Percentiles rank a stretch among this genome's conserved stretches.
Evolutionary conservation across 2,888 invertebrate species (phyloP).

Genomic region (Melanophora roralis): DNA sequence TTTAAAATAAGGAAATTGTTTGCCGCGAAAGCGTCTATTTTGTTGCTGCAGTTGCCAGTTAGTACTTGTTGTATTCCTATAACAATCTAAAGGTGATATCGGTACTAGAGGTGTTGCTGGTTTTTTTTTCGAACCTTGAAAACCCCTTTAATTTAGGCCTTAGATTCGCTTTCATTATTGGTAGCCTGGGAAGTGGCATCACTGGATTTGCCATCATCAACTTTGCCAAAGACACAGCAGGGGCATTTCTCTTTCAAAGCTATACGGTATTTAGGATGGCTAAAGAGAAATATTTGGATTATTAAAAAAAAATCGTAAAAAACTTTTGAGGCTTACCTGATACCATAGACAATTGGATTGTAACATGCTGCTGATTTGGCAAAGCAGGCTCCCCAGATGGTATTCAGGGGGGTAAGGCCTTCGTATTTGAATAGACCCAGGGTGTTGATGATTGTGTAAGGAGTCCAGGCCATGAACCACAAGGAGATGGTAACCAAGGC

Average conservation of each 20-base stretch:
- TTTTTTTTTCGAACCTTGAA: slow-evolving; percentile 16
- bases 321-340: slow-evolving; percentile 80
- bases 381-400: slow-evolving; percentile 93
- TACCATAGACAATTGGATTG: slow-evolving; percentile 94
- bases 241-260: slow-evolving; percentile 82
- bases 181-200: slow-evolving; percentile 75
- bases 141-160: slow-evolving; percentile 50
- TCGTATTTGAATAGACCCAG: slow-evolving; percentile 87
- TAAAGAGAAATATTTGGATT: slow-evolving; percentile 62
- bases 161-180: slow-evolving; percentile 54
- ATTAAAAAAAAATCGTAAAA: background rate
- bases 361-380: slow-evolving; percentile 94
- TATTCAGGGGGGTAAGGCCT: slow-evolving; percentile 86
- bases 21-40: slow-evolving; percentile 71
- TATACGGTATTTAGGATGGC: slow-evolving; percentile 81
- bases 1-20: slow-evolving; percentile 60
- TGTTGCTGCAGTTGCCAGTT: slow-evolving; percentile 70
- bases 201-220: slow-evolving; percentile 73
- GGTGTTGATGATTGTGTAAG: slow-evolving; percentile 89
- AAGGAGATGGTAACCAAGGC: slow-evolving; percentile 92
- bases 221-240: slow-evolving; percentile 77
- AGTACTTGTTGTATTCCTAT: slow-evolving; percentile 3
- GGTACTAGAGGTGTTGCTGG: slow-evolving; percentile 58
- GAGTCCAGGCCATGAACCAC: slow-evolving; percentile 96
- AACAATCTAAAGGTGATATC: slow-evolving; percentile 11